Percentiles rank a stretch among this genome's conserved stretches.
Evolutionary conservation across 53 echinoderm and acorn worm species (phyloP).

Genomic region (Luidia sarsii): DNA sequence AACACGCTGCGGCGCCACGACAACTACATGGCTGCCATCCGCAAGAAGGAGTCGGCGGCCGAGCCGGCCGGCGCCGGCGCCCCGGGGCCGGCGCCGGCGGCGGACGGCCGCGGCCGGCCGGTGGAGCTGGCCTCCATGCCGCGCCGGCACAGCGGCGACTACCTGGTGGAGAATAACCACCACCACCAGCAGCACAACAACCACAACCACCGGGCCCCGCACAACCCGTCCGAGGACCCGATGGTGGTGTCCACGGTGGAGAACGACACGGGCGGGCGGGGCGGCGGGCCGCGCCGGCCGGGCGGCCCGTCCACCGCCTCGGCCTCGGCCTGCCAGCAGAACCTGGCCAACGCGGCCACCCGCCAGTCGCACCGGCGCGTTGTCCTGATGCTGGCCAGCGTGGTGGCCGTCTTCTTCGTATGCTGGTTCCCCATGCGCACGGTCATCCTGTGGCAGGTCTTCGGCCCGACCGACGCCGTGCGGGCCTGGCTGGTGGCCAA

Average conservation of each 20-base stretch:
- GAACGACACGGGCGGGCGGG: conserved; percentile 7
- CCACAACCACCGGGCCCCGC: not conserved
- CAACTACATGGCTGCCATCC: conserved; percentile 71
- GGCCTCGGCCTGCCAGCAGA: conserved; percentile 2
- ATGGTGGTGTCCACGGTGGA: conserved; percentile 26
- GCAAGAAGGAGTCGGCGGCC: conserved; percentile 52
- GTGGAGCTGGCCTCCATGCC: conserved; percentile 49
- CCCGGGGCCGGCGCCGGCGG: too few species aligned
- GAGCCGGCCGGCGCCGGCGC: not conserved
- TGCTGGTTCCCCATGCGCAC: conserved; percentile 83
- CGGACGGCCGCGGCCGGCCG: not conserved
- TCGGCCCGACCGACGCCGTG: conserved; percentile 4
- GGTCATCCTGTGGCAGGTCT: conserved; percentile 73
- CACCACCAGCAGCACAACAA: not conserved
- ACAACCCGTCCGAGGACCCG: conserved; percentile 11
- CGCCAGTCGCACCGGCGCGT: conserved; percentile 69
- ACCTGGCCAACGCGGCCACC: conserved; percentile 35
- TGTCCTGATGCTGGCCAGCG: conserved; percentile 79
- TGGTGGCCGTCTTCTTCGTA: conserved; percentile 82
- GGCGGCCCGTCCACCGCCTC: not conserved
- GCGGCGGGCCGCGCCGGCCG: conserved; percentile 8
- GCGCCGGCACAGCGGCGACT: conserved; percentile 26
- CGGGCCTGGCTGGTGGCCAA: conserved; percentile 25
- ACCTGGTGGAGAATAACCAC: conserved; percentile 40
- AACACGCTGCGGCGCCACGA: conserved; percentile 75